These are phyloP conservation scores for Drosophila ustulata DNA, from an alignment of 2,888 invertebrate species.

Conservation along the genomic window DNA sequence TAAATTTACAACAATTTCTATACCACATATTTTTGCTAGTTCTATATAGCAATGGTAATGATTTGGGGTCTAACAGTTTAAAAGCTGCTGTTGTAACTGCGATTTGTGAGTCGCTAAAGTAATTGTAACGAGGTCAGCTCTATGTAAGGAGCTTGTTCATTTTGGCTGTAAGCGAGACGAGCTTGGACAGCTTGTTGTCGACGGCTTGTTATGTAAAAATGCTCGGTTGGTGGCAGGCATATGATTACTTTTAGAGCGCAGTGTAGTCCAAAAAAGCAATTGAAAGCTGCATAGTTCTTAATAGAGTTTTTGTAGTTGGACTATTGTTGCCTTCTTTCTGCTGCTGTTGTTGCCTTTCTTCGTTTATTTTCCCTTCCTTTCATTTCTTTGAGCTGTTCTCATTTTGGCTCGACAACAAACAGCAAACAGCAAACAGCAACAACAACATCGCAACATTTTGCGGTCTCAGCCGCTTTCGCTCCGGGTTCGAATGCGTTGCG, in stretches of 20 bases:
- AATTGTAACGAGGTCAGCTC: neutral
- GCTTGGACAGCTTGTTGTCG: neutral
- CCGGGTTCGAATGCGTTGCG: conserved; percentile 33
- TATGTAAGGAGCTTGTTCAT: neutral
- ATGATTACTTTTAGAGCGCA: neutral
- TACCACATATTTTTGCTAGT: too few species aligned
- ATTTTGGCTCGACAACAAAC: conserved; percentile 46
- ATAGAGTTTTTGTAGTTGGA: conserved; percentile 4
- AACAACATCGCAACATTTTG: conserved; percentile 35
- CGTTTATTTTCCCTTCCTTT: conserved; percentile 16
- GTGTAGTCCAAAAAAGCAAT: neutral
- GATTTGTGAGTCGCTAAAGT: neutral
- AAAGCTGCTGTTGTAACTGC: neutral
- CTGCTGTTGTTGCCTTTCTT: conserved; percentile 18
- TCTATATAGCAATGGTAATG: too few species aligned
- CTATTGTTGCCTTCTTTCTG: conserved; percentile 34
- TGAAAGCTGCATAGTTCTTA: conserved; percentile 3
- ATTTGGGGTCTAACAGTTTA: neutral
- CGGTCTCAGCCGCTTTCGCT: conserved; percentile 57
- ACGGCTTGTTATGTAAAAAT: conserved; percentile 1
- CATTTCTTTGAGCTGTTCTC: conserved; percentile 38
- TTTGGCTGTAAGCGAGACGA: neutral
- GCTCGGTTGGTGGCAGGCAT: neutral
- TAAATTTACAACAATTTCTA: too few species aligned
- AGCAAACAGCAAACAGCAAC: too few species aligned